Evolutionary conservation across 2,113 vertebrate genomes (phyloP).

Genomic region (Pelodiscus sinensis): DNA sequence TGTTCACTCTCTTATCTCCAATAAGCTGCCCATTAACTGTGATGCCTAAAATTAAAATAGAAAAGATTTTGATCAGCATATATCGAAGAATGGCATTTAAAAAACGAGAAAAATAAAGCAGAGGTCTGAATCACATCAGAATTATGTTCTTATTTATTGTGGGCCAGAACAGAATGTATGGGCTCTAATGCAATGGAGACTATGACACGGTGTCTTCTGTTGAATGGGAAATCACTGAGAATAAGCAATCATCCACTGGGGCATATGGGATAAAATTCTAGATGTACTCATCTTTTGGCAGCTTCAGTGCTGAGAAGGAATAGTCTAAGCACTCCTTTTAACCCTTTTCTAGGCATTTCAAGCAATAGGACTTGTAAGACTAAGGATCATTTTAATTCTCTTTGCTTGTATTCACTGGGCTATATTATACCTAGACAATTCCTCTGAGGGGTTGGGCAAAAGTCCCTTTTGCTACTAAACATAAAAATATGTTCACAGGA

Average conservation of each 20-base stretch:
- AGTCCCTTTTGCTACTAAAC: slow-evolving; percentile 1
- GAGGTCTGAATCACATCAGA: background rate
- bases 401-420: background rate
- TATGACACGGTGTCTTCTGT: background rate
- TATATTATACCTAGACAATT: background rate
- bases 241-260: background rate
- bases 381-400: background rate
- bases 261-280: background rate
- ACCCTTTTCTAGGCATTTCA: background rate
- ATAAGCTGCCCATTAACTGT: slow-evolving; percentile 91
- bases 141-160: background rate
- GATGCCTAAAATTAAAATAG: slow-evolving; percentile 79
- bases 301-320: background rate
- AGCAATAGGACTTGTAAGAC: background rate
- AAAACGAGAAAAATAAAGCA: too few relatives aligned
- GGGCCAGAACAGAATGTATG: background rate
- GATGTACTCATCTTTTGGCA: background rate
- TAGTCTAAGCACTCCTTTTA: background rate
- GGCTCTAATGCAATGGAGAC: background rate
- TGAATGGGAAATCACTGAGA: background rate
- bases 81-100: background rate
- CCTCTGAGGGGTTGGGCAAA: background rate
- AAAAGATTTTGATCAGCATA: background rate
- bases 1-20: slow-evolving; percentile 84
- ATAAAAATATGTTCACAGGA: background rate